Evolutionary conservation across 2,888 invertebrate species (phyloP).

Genomic region (Keiferia lycopersicella): DNA sequence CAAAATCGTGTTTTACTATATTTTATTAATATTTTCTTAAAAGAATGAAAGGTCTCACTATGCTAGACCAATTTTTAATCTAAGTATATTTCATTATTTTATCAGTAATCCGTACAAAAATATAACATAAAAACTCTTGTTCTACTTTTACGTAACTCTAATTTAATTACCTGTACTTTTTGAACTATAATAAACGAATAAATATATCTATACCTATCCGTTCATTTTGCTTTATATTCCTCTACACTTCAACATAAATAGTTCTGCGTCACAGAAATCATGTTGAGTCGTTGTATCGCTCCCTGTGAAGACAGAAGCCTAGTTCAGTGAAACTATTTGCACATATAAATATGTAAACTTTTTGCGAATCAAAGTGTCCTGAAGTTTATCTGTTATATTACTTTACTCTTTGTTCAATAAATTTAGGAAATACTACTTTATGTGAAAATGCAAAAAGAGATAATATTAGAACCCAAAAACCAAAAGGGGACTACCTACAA

Average conservation of each 20-base stretch:
- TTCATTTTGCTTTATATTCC: neutral
- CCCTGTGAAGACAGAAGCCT: neutral
- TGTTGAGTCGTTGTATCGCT: neutral
- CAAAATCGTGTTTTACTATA: too few relatives aligned
- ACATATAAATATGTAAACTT: neutral
- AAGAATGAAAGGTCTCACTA: too few relatives aligned
- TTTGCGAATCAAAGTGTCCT: too few relatives aligned
- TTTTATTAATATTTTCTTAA: too few relatives aligned
- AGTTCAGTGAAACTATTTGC: neutral
- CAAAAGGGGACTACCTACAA: neutral
- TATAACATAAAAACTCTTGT: too few relatives aligned
- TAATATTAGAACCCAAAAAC: neutral
- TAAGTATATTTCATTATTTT: too few relatives aligned
- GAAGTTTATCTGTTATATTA: too few relatives aligned
- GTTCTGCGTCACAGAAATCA: neutral
- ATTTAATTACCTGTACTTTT: too few relatives aligned
- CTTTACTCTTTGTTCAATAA: too few relatives aligned
- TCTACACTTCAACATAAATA: neutral
- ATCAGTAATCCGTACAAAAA: too few relatives aligned
- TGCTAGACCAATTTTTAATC: too few relatives aligned
- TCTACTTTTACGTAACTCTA: neutral
- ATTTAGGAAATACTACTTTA: neutral
- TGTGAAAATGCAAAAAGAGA: neutral
- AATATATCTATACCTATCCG: neutral
- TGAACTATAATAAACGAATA: too few relatives aligned